phyloP scores from a whole-genome alignment of 1,140 invertebrate species.

The Hylaeus volcanicus region DNA sequence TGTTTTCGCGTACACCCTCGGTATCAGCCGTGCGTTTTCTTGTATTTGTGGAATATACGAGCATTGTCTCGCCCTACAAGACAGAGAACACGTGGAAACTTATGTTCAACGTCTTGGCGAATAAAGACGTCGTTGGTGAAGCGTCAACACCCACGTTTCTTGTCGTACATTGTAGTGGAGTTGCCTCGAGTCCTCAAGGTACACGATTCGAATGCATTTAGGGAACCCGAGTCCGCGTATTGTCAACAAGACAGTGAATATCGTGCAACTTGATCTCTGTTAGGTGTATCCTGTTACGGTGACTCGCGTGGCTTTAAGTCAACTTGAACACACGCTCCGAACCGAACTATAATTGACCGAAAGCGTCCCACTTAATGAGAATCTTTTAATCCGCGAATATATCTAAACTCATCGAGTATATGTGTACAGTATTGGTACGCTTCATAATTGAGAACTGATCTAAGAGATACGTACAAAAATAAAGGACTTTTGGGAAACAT shows the following conservation, averaged over 20 bases:
- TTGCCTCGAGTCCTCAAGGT: slow-evolving; percentile 34
- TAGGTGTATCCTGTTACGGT: slow-evolving; percentile 39
- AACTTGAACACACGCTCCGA: not conserved
- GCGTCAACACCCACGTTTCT: slow-evolving; percentile 60
- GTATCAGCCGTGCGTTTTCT: slow-evolving; percentile 13
- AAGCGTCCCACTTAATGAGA: not conserved
- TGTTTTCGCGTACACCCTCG: not conserved
- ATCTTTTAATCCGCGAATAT: not conserved
- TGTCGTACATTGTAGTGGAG: slow-evolving; percentile 42
- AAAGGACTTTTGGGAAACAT: too few relatives aligned
- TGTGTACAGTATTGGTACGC: too few relatives aligned
- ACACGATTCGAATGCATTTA: slow-evolving; percentile 47
- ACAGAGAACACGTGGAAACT: slow-evolving; percentile 62
- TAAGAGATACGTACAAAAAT: too few relatives aligned
- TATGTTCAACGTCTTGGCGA: slow-evolving; percentile 63
- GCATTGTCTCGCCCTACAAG: slow-evolving; percentile 57
- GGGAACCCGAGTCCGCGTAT: slow-evolving; percentile 40
- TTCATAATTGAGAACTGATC: too few relatives aligned
- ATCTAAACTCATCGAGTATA: not conserved
- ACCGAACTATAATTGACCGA: not conserved
- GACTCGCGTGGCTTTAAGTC: slow-evolving; percentile 9
- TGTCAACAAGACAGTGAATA: slow-evolving; percentile 37
- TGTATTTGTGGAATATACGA: slow-evolving; percentile 50
- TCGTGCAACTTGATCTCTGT: slow-evolving; percentile 38
- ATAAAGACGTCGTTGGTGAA: slow-evolving; percentile 66